phyloP scores from a whole-genome alignment of 2,888 invertebrate genomes.

The Ceraclea dissimilis region DNA sequence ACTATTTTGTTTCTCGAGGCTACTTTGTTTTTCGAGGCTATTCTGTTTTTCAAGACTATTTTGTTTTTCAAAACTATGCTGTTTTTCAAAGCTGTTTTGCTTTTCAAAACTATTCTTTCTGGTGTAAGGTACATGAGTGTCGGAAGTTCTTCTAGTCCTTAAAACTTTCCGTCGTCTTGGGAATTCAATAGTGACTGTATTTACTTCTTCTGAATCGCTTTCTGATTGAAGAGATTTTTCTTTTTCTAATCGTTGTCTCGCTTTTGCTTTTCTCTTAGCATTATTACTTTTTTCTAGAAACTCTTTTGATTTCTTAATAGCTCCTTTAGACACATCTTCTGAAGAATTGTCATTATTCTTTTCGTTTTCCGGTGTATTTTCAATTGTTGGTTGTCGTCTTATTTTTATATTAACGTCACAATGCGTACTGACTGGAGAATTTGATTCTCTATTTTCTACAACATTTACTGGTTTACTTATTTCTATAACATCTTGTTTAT shows the following conservation, averaged over 20 bases:
- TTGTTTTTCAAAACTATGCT: neutral
- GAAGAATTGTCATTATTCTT: constrained; percentile 31
- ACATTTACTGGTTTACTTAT: neutral
- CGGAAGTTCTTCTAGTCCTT: constrained; percentile 40
- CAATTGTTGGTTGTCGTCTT: constrained; percentile 25
- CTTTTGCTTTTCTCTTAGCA: constrained; percentile 41
- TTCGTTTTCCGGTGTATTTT: neutral
- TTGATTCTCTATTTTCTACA: neutral
- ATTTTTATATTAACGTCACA: constrained; percentile 4
- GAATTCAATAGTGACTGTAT: constrained; percentile 47
- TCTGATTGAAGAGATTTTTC: constrained; percentile 47
- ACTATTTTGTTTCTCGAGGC: neutral
- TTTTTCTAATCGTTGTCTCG: constrained; percentile 43
- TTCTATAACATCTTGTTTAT: neutral
- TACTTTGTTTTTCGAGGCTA: neutral
- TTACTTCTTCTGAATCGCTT: constrained; percentile 43
- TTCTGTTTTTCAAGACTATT: neutral
- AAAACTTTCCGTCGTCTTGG: constrained; percentile 39
- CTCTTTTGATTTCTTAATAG: constrained; percentile 21
- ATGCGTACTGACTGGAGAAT: neutral
- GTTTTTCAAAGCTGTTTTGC: constrained; percentile 11
- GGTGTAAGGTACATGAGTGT: constrained; percentile 33
- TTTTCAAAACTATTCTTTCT: constrained; percentile 24
- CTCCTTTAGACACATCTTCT: constrained; percentile 19
- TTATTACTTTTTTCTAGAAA: constrained; percentile 31